These are phyloP conservation scores for Ispidina picta DNA, from an alignment of 2,797 vertebrate species.

Conservation along the genomic window DNA sequence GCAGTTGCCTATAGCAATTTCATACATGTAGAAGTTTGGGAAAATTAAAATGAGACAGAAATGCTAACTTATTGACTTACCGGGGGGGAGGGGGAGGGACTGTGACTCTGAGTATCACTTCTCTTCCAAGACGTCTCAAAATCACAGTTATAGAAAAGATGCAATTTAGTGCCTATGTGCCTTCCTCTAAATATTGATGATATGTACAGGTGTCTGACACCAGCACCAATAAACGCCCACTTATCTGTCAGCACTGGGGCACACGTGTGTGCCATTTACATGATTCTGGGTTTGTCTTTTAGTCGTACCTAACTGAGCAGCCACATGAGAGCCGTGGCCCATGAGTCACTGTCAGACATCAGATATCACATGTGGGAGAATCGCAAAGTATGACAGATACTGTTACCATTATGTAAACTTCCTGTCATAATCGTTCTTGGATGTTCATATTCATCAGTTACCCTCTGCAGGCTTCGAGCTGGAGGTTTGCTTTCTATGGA, in stretches of 20 bases:
- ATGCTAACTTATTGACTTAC: constrained; percentile 22
- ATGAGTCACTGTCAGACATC: constrained; percentile 40
- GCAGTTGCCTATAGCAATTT: constrained; percentile 61
- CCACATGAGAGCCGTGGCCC: constrained; percentile 13
- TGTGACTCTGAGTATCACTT: constrained; percentile 24
- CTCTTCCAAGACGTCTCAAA: constrained; percentile 25
- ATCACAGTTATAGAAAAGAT: background rate
- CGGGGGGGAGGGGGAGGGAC: background rate
- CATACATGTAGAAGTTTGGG: constrained; percentile 33
- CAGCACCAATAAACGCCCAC: constrained; percentile 22
- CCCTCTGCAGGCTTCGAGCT: constrained; percentile 24
- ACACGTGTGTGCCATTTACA: background rate
- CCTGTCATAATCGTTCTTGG: constrained; percentile 41
- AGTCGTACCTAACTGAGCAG: constrained; percentile 22
- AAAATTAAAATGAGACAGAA: constrained; percentile 50
- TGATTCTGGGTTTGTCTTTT: background rate
- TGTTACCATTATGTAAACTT: constrained; percentile 53
- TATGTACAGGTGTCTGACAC: constrained; percentile 2
- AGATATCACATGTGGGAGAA: constrained; percentile 63
- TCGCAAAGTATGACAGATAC: constrained; percentile 45
- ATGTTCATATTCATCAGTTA: constrained; percentile 42
- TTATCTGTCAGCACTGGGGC: constrained; percentile 5
- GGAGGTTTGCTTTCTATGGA: constrained; percentile 35
- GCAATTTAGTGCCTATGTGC: background rate
- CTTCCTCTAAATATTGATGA: background rate